phyloP scores from a whole-genome alignment of 2,113 vertebrate species.

The Formicarius rufipectus region DNA sequence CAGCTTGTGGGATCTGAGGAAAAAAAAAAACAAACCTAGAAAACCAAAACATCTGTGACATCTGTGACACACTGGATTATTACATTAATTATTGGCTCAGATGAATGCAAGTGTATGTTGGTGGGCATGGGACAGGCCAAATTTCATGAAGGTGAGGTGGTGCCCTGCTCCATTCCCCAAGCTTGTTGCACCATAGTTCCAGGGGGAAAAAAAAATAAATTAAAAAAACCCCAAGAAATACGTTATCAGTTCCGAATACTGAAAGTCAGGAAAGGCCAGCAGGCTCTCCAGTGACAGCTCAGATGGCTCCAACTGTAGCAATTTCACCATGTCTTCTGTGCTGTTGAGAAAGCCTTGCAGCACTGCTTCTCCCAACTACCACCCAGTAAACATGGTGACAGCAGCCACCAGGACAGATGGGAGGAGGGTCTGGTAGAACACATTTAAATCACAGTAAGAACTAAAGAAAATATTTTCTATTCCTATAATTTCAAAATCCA shows the following conservation, averaged over 20 bases:
- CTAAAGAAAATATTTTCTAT: background rate
- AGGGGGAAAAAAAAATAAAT: background rate
- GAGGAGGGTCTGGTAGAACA: background rate
- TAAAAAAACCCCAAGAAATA: rapidly evolving
- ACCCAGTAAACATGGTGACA: background rate
- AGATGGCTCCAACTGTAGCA: background rate
- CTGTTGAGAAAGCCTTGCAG: background rate
- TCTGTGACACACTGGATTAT: background rate
- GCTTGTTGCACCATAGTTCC: background rate
- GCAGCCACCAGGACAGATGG: background rate
- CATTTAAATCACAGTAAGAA: background rate
- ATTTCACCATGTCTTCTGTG: background rate
- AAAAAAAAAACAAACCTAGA: background rate
- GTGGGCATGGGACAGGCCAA: too few relatives aligned
- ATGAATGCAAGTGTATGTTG: background rate
- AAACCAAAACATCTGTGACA: background rate
- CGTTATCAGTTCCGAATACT: background rate
- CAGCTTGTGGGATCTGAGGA: background rate
- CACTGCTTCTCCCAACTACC: background rate
- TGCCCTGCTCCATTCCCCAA: too few relatives aligned
- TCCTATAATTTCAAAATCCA: background rate
- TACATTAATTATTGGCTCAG: background rate
- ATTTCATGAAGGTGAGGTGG: background rate
- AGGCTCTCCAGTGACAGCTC: background rate
- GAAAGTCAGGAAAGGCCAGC: background rate